Conservation (phyloP, 1,140 invertebrate genomes). For the Lanistes nyassanus region DNA sequence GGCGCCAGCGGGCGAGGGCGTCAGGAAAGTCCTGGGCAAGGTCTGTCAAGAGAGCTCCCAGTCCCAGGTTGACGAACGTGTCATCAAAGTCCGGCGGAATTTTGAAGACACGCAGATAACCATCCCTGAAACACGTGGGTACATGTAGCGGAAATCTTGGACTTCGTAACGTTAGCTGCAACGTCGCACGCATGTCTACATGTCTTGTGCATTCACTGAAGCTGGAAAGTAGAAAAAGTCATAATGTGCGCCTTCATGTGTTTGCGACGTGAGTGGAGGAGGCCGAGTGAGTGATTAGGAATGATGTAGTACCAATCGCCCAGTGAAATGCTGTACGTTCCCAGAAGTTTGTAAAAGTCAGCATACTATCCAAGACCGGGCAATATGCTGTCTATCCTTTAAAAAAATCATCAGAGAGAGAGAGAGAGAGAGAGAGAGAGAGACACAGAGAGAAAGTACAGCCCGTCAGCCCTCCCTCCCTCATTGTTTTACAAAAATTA, state of each 20-base stretch:
- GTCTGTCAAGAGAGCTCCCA: constrained; percentile 47
- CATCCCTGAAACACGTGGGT: constrained; percentile 40
- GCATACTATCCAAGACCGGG: neutral
- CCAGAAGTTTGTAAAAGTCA: too few relatives aligned
- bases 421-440: neutral
- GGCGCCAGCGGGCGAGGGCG: constrained; percentile 38
- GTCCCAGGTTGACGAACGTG: constrained; percentile 60
- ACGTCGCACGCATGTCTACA: too few relatives aligned
- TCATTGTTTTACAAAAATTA: too few relatives aligned
- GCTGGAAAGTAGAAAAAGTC: neutral
- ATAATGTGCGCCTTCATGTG: neutral
- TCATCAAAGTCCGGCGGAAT: constrained; percentile 64
- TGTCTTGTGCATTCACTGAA: too few relatives aligned
- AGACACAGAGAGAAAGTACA: neutral
- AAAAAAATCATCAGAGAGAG: neutral
- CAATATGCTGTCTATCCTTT: neutral
- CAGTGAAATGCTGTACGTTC: too few relatives aligned
- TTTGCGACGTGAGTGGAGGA: neutral
- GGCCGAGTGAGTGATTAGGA: neutral
- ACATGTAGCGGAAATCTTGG: too few relatives aligned
- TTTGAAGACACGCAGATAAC: constrained; percentile 45
- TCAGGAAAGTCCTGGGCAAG: constrained; percentile 33
- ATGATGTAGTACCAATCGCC: neutral
- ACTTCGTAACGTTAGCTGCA: too few relatives aligned
- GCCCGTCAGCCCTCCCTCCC: too few relatives aligned